These are phyloP conservation scores for Arion vulgaris DNA, from an alignment of 1,140 invertebrate genomes.

Conservation along the genomic window DNA sequence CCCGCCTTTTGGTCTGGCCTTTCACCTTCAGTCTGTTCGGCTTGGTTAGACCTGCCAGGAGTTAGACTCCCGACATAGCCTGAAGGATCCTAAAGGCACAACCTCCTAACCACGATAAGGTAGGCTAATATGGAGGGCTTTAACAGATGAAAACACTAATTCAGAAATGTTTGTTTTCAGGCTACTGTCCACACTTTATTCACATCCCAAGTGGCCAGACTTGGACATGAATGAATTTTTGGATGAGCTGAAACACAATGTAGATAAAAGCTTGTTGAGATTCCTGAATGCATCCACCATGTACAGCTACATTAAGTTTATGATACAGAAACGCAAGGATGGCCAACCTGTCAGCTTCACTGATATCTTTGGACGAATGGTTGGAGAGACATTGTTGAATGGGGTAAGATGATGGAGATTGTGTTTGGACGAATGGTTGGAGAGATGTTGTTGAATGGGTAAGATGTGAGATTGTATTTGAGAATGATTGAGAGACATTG, in stretches of 20 bases:
- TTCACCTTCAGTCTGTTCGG: no score
- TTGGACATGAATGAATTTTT: constrained; percentile 66
- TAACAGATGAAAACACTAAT: no score
- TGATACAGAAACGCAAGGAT: constrained; percentile 69
- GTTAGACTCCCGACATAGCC: no score
- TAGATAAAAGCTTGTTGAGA: constrained; percentile 70
- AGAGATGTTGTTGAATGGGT: no score
- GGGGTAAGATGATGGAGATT: constrained; percentile 73
- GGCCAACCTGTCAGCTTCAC: constrained; percentile 75
- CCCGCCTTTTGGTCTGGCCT: no score
- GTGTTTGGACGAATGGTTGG: no score
- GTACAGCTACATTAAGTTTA: constrained; percentile 68
- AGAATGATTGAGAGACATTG: no score
- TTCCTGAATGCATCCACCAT: constrained; percentile 66
- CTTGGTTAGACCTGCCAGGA: no score
- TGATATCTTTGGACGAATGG: constrained; percentile 74
- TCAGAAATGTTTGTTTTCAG: constrained; percentile 46
- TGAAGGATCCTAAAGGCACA: no score
- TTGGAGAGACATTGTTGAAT: constrained; percentile 73
- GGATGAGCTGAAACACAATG: constrained; percentile 71
- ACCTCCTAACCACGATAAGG: no score
- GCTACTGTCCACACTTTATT: constrained; percentile 72
- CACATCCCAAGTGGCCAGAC: constrained; percentile 70
- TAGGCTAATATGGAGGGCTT: no score
- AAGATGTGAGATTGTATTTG: constrained; percentile 71